phyloP scores from a whole-genome alignment of 2,113 vertebrate species.

The Ornithorhynchus anatinus region DNA sequence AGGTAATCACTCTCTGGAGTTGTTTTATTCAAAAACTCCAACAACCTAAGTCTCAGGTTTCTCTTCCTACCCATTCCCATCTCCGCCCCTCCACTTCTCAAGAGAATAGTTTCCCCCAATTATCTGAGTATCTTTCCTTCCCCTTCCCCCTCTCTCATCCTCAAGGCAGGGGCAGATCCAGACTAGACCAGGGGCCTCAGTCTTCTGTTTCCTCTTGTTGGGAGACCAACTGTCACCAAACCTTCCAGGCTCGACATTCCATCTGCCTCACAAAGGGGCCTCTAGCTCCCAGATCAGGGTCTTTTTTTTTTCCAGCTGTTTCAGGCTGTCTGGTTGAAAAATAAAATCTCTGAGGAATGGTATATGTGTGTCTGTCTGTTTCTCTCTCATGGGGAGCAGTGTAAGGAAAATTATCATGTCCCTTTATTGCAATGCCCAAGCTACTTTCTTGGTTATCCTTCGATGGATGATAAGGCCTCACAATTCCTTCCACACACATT shows the following conservation, averaged over 20 bases:
- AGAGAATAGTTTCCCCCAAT: neutral
- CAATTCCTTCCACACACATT: too few species aligned
- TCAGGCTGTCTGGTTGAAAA: slow-evolving; percentile 15
- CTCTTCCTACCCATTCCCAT: neutral
- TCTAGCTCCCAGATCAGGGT: neutral
- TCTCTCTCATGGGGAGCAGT: neutral
- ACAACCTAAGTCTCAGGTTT: neutral
- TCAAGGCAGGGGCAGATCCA: neutral
- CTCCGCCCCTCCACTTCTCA: neutral
- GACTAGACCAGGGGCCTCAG: neutral
- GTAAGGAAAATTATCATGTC: neutral
- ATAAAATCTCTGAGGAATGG: too few species aligned
- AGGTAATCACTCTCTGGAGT: slow-evolving; percentile 3
- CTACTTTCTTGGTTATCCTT: too few species aligned
- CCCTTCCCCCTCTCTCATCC: neutral
- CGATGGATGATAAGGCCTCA: too few species aligned
- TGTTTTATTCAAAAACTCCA: slow-evolving; percentile 13
- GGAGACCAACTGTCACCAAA: neutral
- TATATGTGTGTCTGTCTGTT: too few species aligned
- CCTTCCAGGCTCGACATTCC: neutral
- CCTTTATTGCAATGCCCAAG: neutral
- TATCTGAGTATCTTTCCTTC: neutral
- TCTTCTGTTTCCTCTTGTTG: slow-evolving; percentile 4
- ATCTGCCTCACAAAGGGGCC: neutral
- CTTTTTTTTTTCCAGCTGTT: slow-evolving; percentile 7